Base-by-base conservation (phyloP, 2,797 vertebrate genomes). In the Echeneis naucrates region DNA sequence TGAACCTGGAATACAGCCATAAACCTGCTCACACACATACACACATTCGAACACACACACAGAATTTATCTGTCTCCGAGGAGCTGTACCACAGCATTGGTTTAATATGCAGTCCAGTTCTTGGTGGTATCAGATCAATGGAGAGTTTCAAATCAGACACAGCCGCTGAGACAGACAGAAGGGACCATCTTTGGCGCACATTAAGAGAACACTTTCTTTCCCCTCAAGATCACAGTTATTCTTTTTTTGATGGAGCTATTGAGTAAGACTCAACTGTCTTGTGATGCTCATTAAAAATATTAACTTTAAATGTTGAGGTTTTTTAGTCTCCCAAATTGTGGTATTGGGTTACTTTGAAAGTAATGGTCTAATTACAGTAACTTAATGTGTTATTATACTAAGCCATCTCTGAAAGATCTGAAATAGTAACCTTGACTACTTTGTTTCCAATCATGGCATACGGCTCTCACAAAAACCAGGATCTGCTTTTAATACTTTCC, bases 251-350 rank as follows among this genome's bases (percentile, higher is more conserved):
- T 68, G 69, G 77, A 77, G 84, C 73, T 80, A 81, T 78, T 84
- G 86, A 89, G 80, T 85, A 83, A 84, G 75, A 79, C 81, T 89
- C 72, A 63, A 86, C 82, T 85, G 73, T 91, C 81, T 86, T 92
- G 72, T 86, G 81, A 87, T 73, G 74, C 84, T 89, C 88, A 90
- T 94, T 93, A 92, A 88, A 89, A 91, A 87, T 86, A 89, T 89
- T 67, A 85, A 69, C 67, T 88, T 87, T 83, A 83, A 85, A 90
- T 84, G 69, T 81, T 56, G 47, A 74, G 69, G 44, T 58, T 68
- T 57, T 58, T 64, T 84, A 78, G 54, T 40, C 47, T 56, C 77
- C 37, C 51, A 81, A 85, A 81, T 83, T 72, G 68, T 76, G 75
- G 65, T 71, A 81, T 82, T 78, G 53, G 62, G 66, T 81, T 83